Evolutionary conservation across 2,888 invertebrate genomes (phyloP), one percentile per base, ranked within the genome.

Genomic region (Cremastinae sp.): DNA sequence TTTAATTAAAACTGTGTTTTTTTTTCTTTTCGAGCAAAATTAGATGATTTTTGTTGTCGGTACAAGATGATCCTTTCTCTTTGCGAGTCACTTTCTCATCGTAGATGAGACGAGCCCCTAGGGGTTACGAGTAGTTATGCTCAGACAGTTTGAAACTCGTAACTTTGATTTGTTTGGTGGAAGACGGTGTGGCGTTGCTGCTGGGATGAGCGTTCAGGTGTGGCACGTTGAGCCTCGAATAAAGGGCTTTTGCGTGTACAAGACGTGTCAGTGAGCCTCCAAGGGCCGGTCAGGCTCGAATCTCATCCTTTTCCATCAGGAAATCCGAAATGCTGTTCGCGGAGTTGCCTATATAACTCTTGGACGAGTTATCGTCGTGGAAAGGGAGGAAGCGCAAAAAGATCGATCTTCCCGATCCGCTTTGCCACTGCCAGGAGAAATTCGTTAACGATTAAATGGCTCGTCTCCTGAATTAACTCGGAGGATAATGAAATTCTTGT

Each of bases 131-230:
- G 38, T 43, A 58, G 51, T 59, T 69, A 41, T 14, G 45, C 16
- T 58, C 53, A 53, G 62, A 64, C 72, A 43, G 58, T 64, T 51
- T 36, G 8, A 10, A 59, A 71, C 68, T 54, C 20, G 18, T 16
- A 72, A 72, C 58, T 72, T 76, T 72, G 72, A 76, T 72, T 76
- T 76, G 75, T 76, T 72, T 16, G 28, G 28, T 5, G 28, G 53
- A 16, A 38, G 68, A 72, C 9, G 49, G 28, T 36, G 4, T n/a
- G n/a, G n/a, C n/a, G n/a, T n/a, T 10, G 20, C 14, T 10, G 22
- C 14, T 68, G 62, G 45, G 61, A 12, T 16, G 16, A 58, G 58
- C 49, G 56, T 18, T 58, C 58, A 59, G 61, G 65, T 71, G 47
- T 61, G 70, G 61, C 59, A n/a, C n/a, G 75, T 66, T 71, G 34